Evolutionary conservation across 1,140 invertebrate species (phyloP).

Genomic region (Triops cancriformis): DNA sequence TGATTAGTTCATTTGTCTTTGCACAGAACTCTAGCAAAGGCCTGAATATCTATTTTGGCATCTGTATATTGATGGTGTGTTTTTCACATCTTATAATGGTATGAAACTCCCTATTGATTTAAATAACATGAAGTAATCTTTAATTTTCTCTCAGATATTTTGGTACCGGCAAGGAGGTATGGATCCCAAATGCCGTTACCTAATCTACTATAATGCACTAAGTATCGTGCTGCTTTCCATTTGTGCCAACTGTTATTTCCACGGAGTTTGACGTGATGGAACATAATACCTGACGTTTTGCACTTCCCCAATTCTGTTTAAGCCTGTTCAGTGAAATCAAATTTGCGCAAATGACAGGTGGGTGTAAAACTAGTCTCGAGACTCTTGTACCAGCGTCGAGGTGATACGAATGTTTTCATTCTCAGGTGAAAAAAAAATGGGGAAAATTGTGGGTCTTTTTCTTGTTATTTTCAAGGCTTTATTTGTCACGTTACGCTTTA

Average conservation of each 20-base stretch:
- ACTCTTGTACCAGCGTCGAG: background rate
- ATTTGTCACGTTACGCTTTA: background rate
- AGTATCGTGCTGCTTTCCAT: conserved; percentile 40
- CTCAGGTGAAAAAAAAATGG: background rate
- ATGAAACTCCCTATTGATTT: background rate
- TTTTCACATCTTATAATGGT: conserved; percentile 9
- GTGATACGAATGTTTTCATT: background rate
- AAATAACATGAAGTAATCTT: background rate
- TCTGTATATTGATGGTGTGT: conserved; percentile 16
- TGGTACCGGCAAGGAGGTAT: conserved; percentile 44
- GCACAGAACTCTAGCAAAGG: conserved; percentile 12
- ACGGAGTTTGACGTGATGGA: conserved; percentile 8
- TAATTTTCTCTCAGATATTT: conserved; percentile 39
- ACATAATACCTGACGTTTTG: background rate
- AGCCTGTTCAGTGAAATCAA: background rate
- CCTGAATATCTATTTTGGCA: conserved; percentile 14
- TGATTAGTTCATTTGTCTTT: conserved; percentile 19
- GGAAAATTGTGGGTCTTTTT: background rate
- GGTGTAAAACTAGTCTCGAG: background rate
- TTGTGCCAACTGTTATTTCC: conserved; percentile 38
- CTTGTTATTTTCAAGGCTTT: background rate
- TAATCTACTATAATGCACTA: conserved; percentile 43
- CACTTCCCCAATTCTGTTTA: background rate
- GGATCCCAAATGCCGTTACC: conserved; percentile 41
- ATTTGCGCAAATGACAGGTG: background rate